Evolutionary conservation across 2,888 invertebrate genomes (phyloP).

Genomic region (Parnassius glacialis): DNA sequence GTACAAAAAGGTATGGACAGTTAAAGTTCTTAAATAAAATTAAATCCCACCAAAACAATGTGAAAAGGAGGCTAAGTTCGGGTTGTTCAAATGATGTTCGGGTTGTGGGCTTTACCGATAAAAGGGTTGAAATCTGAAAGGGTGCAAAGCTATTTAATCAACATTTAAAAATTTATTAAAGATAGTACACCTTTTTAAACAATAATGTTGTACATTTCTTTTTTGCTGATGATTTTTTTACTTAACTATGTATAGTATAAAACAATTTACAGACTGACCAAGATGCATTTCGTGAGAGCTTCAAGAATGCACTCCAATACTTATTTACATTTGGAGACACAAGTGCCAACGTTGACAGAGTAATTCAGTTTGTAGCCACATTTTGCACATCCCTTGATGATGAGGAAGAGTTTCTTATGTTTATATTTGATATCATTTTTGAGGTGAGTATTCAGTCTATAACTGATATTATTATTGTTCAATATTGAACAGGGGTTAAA

Average conservation of each 20-base stretch:
- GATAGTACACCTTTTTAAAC: too few species aligned
- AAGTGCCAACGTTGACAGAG: constrained; percentile 84
- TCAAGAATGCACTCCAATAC: constrained; percentile 83
- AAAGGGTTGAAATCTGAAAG: too few species aligned
- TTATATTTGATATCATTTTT: constrained; percentile 83
- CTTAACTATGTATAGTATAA: constrained; percentile 1
- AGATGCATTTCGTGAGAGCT: constrained; percentile 82
- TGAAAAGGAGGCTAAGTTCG: too few species aligned
- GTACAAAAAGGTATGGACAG: constrained; percentile 78
- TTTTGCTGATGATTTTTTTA: not conserved
- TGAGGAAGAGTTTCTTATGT: constrained; percentile 79
- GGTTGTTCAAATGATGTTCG: too few species aligned
- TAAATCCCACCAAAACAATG: too few species aligned
- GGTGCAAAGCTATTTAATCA: too few species aligned
- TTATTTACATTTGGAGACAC: constrained; percentile 84
- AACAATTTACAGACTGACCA: constrained; percentile 58
- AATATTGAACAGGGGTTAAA: too few species aligned
- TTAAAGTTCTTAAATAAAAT: too few species aligned
- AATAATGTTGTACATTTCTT: too few species aligned
- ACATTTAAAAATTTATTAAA: too few species aligned
- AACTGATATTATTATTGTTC: too few species aligned
- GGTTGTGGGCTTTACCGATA: too few species aligned
- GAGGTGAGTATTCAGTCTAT: constrained; percentile 61
- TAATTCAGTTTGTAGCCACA: constrained; percentile 86
- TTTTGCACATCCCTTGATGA: constrained; percentile 83